Percentiles rank a stretch among this genome's conserved stretches.
Evolutionary conservation across 64 coral and sea anemone genomes (phyloP).

Genomic region (Exaiptasia diaphana): DNA sequence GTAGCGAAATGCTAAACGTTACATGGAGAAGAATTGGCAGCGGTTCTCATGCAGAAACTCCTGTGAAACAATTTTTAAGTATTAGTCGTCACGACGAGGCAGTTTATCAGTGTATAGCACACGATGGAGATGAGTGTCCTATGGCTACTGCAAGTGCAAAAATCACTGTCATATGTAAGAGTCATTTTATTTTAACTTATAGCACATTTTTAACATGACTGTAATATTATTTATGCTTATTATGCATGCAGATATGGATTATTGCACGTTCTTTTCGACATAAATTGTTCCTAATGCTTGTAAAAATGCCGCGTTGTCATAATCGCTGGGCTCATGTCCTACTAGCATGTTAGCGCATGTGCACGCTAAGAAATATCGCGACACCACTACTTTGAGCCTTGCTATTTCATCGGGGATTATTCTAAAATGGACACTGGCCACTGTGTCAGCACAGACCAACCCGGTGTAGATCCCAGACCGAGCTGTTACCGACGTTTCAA

Average conservation of each 20-base stretch:
- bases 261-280: neutral
- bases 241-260: neutral
- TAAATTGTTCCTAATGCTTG: too few relatives aligned
- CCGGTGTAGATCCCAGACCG: too few relatives aligned
- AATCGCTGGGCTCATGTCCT: neutral
- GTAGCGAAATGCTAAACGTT: neutral
- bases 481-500: too few relatives aligned
- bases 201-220: too few relatives aligned
- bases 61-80: neutral
- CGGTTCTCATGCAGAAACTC: neutral
- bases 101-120: neutral
- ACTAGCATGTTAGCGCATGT: neutral
- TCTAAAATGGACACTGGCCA: too few relatives aligned
- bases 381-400: too few relatives aligned
- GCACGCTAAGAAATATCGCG: too few relatives aligned
- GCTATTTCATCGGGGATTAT: too few relatives aligned
- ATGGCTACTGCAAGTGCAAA: neutral
- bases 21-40: neutral
- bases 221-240: neutral
- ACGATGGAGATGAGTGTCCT: slow-evolving; percentile 9
- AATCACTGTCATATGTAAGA: slow-evolving; percentile 6
- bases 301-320: neutral
- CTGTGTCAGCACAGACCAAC: too few relatives aligned
- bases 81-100: neutral
- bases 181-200: too few relatives aligned